Evolutionary conservation across 2,888 invertebrate species (phyloP).

Genomic region (Dromius quadrimaculatus): DNA sequence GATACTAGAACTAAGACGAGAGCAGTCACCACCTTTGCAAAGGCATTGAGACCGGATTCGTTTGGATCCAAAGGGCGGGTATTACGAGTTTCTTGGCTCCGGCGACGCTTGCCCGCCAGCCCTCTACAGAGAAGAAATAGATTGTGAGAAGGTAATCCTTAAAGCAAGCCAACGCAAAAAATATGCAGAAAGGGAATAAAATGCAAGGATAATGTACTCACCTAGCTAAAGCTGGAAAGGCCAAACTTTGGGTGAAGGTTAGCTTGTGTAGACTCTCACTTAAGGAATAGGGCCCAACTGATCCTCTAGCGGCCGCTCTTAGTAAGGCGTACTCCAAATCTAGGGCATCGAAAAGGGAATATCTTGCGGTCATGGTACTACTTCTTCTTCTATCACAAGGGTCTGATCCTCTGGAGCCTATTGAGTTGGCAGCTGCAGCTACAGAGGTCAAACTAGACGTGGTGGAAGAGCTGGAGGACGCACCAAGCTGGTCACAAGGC

Average conservation of each 20-base stretch:
- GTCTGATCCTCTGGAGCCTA: slow-evolving; percentile 62
- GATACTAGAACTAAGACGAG: slow-evolving; percentile 77
- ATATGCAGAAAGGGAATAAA: too few relatives aligned
- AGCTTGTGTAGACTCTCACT: slow-evolving; percentile 80
- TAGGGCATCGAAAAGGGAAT: slow-evolving; percentile 78
- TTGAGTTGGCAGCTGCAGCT: slow-evolving; percentile 63
- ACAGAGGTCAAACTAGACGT: slow-evolving; percentile 72
- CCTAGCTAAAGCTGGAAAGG: slow-evolving; percentile 77
- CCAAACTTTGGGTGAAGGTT: slow-evolving; percentile 80
- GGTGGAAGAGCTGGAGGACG: slow-evolving; percentile 70
- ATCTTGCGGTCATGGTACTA: slow-evolving; percentile 73
- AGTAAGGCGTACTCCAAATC: slow-evolving; percentile 79
- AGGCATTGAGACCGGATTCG: slow-evolving; percentile 77
- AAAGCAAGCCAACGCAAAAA: too few relatives aligned
- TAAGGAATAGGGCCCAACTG: slow-evolving; percentile 78
- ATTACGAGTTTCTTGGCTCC: slow-evolving; percentile 67
- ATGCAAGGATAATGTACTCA: too few relatives aligned
- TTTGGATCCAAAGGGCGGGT: slow-evolving; percentile 72
- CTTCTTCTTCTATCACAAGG: slow-evolving; percentile 70
- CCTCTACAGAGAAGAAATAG: too few relatives aligned
- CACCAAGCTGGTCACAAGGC: slow-evolving; percentile 63
- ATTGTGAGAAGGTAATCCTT: too few relatives aligned
- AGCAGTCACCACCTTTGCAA: slow-evolving; percentile 79
- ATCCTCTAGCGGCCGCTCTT: slow-evolving; percentile 77
- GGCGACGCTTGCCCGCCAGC: slow-evolving; percentile 73